Evolutionary conservation across 2,797 vertebrate species (phyloP), one percentile per base, ranked within the genome.

Genomic region (Betta splendens): DNA sequence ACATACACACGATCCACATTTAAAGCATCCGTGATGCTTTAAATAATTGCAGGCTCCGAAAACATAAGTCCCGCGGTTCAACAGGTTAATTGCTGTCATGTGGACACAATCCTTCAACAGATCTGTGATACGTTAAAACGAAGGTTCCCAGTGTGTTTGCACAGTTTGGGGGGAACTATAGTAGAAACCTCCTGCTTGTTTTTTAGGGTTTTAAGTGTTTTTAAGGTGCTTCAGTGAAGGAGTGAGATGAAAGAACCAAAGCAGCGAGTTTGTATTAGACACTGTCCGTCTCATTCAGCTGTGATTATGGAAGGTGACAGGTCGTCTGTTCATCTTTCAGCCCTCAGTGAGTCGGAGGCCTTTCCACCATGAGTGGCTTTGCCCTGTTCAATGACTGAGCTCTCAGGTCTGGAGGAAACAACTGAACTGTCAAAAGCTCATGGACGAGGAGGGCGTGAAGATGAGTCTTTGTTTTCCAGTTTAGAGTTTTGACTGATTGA

Each of bases 61-160:
- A 74, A 35, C 23, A 71, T 43, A 46, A 15, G 9, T 37, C 21
- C 29, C 42, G 37, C 25, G 44, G 56, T 60, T 38, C 53, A 56
- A 57, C 37, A 60, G 46, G 77, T 73, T 72, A 56, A 75, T 64
- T 35, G 50, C 37, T 65, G 61, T 79, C 58, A 71, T 48, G 62
- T 7, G 43, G 48, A 64, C 33, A 37, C 49, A 38, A 42, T 46
- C 56, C 58, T 36, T 28, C 32, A 55, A 26, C 37, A 52, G 54
- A 33, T 61, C 32, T 32, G 38, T 36, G 40, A 17, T 43, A 43
- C 36, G 55, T 71, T 28, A 56, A 58, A 60, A 44, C 42, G 5
- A 45, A 48, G 43, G 11, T 42, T 49, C 20, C 20, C 28, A 0
- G 44, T 37, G 11, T 33, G 44, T 32, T 10, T 37, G 13, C 33